phyloP scores from a whole-genome alignment of 2,888 invertebrate species.

The Achlya flavicornis region DNA sequence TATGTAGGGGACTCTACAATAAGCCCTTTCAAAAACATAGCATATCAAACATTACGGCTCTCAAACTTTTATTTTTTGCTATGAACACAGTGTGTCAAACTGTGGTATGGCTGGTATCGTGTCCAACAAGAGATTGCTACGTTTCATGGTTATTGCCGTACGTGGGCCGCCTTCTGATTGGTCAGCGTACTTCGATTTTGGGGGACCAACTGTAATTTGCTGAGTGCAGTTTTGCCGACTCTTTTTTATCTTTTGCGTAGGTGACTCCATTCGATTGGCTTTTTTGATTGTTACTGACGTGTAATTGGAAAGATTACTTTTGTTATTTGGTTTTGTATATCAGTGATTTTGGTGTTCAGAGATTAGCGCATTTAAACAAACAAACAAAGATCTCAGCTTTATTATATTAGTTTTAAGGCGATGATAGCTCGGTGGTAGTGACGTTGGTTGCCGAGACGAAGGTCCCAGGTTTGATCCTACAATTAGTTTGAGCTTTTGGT shows the following conservation, averaged over 20 bases:
- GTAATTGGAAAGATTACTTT: neutral
- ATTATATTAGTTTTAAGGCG: too few relatives aligned
- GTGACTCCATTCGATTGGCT: neutral
- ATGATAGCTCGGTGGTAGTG: too few relatives aligned
- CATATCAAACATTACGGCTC: too few relatives aligned
- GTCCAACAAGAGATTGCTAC: slow-evolving; percentile 22
- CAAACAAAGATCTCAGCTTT: too few relatives aligned
- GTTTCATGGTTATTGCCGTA: slow-evolving; percentile 38
- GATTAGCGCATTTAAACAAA: too few relatives aligned
- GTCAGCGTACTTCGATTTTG: slow-evolving; percentile 20
- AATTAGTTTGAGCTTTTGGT: too few relatives aligned
- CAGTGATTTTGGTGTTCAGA: neutral
- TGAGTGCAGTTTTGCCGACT: neutral
- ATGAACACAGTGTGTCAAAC: neutral
- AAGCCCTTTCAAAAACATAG: too few relatives aligned
- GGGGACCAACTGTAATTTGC: slow-evolving; percentile 2
- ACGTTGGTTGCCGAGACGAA: too few relatives aligned
- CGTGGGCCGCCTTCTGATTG: slow-evolving; percentile 39
- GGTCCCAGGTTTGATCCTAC: too few relatives aligned
- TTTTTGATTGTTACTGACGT: neutral
- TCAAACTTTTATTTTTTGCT: neutral
- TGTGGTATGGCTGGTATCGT: neutral
- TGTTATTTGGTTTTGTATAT: neutral
- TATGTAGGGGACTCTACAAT: too few relatives aligned
- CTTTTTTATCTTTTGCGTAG: neutral